Evolutionary conservation across 2,888 invertebrate species (phyloP), one percentile per base, ranked within the genome.

Genomic region (Pristionchus entomophagus): DNA sequence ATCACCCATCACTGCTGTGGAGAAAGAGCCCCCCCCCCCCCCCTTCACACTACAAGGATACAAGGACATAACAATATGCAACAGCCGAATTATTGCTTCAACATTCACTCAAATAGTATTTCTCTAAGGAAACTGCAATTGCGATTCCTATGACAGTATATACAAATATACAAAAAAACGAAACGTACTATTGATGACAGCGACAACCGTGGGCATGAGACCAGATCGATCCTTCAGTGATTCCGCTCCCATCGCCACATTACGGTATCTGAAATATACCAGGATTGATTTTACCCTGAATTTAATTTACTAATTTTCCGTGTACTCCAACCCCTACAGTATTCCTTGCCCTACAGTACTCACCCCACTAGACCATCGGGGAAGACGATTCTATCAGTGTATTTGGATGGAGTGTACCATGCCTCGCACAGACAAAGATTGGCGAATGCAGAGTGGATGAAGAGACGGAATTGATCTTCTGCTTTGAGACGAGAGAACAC

Each of bases 351-450:
- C 56, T 51, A n/a, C n/a, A n/a, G n/a, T 6, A 84, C 88, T 49
- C n/a, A 91, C 90, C 90, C 91, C 32, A 90, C 88, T 41, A 93
- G 86, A 38, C 93, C 93, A 86, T 93, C 93, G 8, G 93, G 93
- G 87, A 93, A 93, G 77, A 93, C 91, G 38, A 93, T 92, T 53
- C 92, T 77, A 86, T 91, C 92, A 14, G 88, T 92, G 88, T 92
- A 93, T 69, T 91, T 90, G 82, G 91, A 89, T 8, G 93, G 92
- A 12, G 93, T 93, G 86, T 93, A 91, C 86, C 92, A 93, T 26
- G 92, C 92, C 87, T 93, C 93, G 19, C 92, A 92, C 80, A 93
- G 87, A 6, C 93, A 93, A 19, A 93, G 90, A 88, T 91, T 91
- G 8, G 92, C 92, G 86, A 93, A 93, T 22, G 89, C 87, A 1